phyloP scores from a whole-genome alignment of 2,888 invertebrate species.

The Temnothorax unifasciatus region DNA sequence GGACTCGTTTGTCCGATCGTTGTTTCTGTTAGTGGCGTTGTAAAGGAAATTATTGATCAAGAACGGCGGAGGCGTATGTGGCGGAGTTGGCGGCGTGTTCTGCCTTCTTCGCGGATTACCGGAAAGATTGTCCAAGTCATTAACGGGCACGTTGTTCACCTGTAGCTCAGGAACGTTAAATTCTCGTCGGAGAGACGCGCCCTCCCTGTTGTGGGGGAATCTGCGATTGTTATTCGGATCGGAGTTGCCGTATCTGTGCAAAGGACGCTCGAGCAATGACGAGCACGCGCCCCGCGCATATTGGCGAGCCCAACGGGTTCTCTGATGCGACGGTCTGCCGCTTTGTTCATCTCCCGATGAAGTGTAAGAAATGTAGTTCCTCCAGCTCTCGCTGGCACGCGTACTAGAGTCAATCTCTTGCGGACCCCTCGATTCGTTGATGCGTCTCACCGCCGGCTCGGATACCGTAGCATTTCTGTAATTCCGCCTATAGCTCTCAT shows the following conservation, averaged over 20 bases:
- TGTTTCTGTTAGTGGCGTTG: conserved; percentile 49
- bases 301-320: conserved; percentile 13
- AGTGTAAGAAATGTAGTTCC: not conserved
- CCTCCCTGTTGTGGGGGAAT: conserved; percentile 25
- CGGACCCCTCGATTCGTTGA: conserved; percentile 19
- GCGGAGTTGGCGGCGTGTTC: conserved; percentile 60
- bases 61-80: conserved; percentile 64
- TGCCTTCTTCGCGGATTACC: conserved; percentile 60
- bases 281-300: not conserved
- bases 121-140: conserved; percentile 79
- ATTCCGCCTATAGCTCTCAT: conserved; percentile 40
- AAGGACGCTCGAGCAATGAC: not conserved
- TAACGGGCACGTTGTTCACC: conserved; percentile 88
- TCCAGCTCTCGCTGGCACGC: conserved; percentile 10
- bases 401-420: conserved; percentile 15
- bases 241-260: conserved; percentile 40
- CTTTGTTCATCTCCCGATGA: conserved; percentile 24
- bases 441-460: conserved; percentile 18
- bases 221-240: conserved; percentile 40
- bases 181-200: conserved; percentile 62
- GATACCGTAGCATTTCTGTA: conserved; percentile 28
- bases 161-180: conserved; percentile 88
- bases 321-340: not conserved
- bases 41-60: conserved; percentile 55
- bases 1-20: conserved; percentile 40